Conservation (phyloP, 2,113 vertebrate genomes). For the Caretta caretta region DNA sequence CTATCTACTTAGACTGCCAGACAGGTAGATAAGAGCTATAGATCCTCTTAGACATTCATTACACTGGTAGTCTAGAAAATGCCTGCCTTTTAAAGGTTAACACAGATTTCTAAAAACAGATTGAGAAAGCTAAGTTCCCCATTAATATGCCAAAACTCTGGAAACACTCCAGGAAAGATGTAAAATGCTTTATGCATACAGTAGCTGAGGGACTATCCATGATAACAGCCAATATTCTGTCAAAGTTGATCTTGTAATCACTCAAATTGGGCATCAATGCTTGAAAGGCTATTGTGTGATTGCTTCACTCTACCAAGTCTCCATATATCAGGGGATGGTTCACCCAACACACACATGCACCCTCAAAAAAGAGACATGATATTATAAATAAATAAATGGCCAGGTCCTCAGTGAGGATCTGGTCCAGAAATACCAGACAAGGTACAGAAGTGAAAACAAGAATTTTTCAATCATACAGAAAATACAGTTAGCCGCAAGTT, state of each 20-base stretch:
- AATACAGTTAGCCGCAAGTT: not conserved
- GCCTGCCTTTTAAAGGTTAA: not conserved
- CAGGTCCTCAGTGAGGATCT: not conserved
- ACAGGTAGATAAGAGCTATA: not conserved
- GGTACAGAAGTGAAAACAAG: not conserved
- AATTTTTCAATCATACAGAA: not conserved
- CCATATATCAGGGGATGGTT: not conserved
- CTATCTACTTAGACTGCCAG: not conserved
- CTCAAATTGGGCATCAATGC: slow-evolving; percentile 31
- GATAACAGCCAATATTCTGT: slow-evolving; percentile 48
- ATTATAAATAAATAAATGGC: not conserved
- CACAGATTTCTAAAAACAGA: not conserved
- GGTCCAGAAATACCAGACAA: not conserved
- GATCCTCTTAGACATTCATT: rapidly evolving
- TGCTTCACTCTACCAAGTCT: not conserved
- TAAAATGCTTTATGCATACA: not conserved
- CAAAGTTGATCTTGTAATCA: slow-evolving; percentile 48
- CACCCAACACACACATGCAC: not conserved
- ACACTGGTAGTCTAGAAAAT: not conserved
- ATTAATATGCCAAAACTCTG: not conserved
- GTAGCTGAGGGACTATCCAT: not conserved
- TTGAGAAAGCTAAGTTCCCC: not conserved
- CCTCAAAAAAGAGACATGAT: slow-evolving; percentile 8
- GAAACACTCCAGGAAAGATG: not conserved
- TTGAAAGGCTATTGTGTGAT: slow-evolving; percentile 43